phyloP scores from a whole-genome alignment of 2,888 invertebrate species.

The Andricus quercusramuli region DNA sequence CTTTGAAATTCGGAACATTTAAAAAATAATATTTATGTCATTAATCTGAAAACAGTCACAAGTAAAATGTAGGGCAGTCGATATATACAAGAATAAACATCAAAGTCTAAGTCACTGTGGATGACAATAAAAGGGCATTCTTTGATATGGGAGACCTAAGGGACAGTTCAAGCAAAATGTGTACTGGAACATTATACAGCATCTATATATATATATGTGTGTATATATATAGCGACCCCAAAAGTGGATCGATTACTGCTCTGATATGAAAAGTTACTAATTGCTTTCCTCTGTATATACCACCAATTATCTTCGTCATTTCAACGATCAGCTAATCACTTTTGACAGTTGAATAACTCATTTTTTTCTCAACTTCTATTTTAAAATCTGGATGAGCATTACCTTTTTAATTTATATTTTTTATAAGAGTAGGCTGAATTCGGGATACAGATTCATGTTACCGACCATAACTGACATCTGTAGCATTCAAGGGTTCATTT shows the following conservation, averaged over 20 bases:
- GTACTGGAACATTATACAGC: not conserved
- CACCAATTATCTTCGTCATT: not conserved
- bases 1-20: too few species aligned
- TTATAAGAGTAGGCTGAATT: too few species aligned
- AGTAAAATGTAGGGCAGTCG: too few species aligned
- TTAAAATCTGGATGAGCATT: not conserved
- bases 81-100: not conserved
- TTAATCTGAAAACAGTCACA: too few species aligned
- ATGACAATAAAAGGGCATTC: not conserved
- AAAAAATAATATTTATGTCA: too few species aligned
- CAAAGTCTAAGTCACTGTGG: not conserved
- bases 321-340: not conserved
- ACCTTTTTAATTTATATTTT: not conserved
- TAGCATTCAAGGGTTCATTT: too few species aligned
- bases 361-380: not conserved
- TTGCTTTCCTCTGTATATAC: not conserved
- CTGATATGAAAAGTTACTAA: constrained; percentile 7
- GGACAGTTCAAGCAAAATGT: not conserved
- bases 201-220: not conserved
- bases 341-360: not conserved
- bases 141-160: not conserved
- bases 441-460: too few species aligned
- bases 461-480: too few species aligned
- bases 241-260: not conserved
- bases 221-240: not conserved